These are phyloP conservation scores for Sinhomidia bicolor DNA, from an alignment of 2,888 invertebrate genomes.

Conservation along the genomic window DNA sequence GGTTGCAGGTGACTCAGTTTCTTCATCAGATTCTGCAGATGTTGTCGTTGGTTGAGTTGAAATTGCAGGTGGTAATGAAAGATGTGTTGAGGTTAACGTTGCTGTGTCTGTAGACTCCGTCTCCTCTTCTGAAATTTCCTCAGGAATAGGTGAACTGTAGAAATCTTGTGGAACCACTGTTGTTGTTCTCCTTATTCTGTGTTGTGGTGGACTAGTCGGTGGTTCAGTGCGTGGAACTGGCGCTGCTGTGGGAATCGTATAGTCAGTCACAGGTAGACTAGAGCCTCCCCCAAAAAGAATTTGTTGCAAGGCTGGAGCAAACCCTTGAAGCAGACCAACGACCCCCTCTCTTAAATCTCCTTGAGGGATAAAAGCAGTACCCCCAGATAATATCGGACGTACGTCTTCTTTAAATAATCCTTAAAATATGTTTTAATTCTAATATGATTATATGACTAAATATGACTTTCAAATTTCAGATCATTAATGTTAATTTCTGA, in stretches of 20 bases:
- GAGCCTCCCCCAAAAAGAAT: not conserved
- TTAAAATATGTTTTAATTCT: too few species aligned
- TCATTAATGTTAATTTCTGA: too few species aligned
- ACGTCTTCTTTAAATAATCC: constrained; percentile 26
- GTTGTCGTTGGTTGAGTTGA: not conserved
- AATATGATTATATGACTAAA: too few species aligned
- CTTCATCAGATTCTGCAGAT: constrained; percentile 9
- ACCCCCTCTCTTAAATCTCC: constrained; percentile 30
- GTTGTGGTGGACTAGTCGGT: not conserved
- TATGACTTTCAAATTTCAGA: too few species aligned
- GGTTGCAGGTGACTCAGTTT: not conserved
- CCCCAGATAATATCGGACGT: constrained; percentile 21
- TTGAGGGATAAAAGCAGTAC: constrained; percentile 17
- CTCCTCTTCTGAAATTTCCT: not conserved
- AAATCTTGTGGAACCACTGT: not conserved
- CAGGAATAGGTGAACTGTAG: not conserved
- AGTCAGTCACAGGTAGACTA: not conserved
- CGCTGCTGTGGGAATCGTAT: not conserved
- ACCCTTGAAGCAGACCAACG: not conserved
- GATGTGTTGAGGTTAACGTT: not conserved
- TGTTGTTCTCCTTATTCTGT: not conserved
- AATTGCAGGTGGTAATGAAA: not conserved
- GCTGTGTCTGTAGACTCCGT: not conserved
- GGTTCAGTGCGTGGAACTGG: constrained; percentile 14
- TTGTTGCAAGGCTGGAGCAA: constrained; percentile 15